Percentiles rank a stretch among this genome's conserved stretches.
Evolutionary conservation across 2,113 vertebrate species (phyloP).

Genomic region (Nycticryphes semicollaris): DNA sequence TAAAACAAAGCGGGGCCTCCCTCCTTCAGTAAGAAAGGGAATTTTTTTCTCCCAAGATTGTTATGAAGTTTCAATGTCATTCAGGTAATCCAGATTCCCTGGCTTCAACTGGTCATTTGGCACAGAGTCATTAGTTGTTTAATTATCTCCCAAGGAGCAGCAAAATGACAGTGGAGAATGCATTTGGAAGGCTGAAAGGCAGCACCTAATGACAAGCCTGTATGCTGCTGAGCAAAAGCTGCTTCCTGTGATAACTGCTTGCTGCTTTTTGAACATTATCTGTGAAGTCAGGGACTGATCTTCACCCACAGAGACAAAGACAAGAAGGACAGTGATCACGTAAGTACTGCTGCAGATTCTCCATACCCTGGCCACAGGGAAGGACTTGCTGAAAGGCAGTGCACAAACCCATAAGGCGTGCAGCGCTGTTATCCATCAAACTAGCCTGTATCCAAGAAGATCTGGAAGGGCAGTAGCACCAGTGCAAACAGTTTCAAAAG

Average conservation of each 20-base stretch:
- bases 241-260: conserved; percentile 6
- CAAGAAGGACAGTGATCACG: background rate
- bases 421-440: background rate
- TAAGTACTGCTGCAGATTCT: background rate
- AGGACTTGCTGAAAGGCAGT: background rate
- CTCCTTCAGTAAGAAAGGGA: background rate
- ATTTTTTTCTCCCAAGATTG: background rate
- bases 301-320: background rate
- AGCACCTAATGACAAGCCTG: conserved; percentile 1
- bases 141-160: background rate
- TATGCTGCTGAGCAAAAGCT: conserved; percentile 13
- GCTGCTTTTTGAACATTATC: background rate
- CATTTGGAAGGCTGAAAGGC: conserved; percentile 16
- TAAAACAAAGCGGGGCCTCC: background rate
- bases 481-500: background rate
- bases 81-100: background rate
- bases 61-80: background rate
- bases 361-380: background rate
- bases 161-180: background rate
- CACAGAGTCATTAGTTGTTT: background rate
- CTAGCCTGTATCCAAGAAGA: background rate
- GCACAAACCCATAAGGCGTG: background rate
- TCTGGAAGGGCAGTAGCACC: background rate
- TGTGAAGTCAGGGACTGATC: background rate
- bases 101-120: background rate